Evolutionary conservation across 1,140 invertebrate genomes (phyloP), one percentile per base, ranked within the genome.

Genomic region (Mamestra configurata): DNA sequence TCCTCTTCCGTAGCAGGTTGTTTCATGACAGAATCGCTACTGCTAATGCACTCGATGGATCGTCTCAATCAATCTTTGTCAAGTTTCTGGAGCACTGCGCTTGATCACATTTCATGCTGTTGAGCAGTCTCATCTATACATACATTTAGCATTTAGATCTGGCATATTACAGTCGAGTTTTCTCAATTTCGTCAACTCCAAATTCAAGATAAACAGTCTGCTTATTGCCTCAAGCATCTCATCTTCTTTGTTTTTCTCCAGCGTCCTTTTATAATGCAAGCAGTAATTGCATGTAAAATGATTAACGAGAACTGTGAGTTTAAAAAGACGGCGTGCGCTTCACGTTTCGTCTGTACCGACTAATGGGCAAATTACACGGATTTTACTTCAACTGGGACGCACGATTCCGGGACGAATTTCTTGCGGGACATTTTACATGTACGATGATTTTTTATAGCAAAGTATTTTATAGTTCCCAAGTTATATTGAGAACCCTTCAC

Each of bases 201-300:
- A 40, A 66, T n/a, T 64, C 7, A 37, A 64, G 13, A 59, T 27
- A 59, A n/a, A 59, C 55, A 59, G n/a, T 64, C 59, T 64, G 15
- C 27, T 22, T 20, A 22, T n/a, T 22, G 61, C 5, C 0, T 57
- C 10, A 5, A 57, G 13, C 7, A 53, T 53, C n/a, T 8, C 1
- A 10, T n/a, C 18, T 64, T 35, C 10, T 4, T 66, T 20, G n/a
- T 20, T 4, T 66, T 66, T 66, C 35, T 20, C 61, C 61, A 66
- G 35, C 35, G 20, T 31, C 59, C 31, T 64, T 66, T 66, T 66
- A 66, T 18, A 66, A 66, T 66, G 35, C 61, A 40, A 18, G 61
- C 31, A 11, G 10, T 66, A 40, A 66, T 66, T 40, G 61, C 40
- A 35, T 37, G 61, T 66, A 66, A 66, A 64, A 66, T 66, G 61